Conservation (phyloP, 2,113 vertebrate genomes). For the Pelusios castaneus region DNA sequence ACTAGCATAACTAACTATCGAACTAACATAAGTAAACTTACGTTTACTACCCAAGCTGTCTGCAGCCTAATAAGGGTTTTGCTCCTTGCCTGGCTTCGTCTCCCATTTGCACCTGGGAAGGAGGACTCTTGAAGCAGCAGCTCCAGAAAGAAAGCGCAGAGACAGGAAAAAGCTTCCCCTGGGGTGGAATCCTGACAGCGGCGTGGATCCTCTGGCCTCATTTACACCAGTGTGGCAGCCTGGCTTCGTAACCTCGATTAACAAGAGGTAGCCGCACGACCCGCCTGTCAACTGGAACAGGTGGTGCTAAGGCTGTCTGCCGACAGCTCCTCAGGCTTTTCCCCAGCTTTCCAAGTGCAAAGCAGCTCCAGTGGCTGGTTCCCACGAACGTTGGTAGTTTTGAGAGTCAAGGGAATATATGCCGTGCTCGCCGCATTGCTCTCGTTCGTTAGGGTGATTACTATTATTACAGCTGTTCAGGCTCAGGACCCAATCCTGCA, state of each 20-base stretch:
- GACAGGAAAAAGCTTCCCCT: not conserved
- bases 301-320: not conserved
- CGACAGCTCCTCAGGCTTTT: not conserved
- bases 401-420: accelerated
- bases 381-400: not conserved
- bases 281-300: not conserved
- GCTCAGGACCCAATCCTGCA: not conserved
- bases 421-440: not conserved
- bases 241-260: accelerated
- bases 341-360: accelerated
- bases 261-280: not conserved
- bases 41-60: not conserved
- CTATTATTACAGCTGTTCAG: not conserved
- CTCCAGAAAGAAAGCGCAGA: not conserved
- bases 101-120: not conserved
- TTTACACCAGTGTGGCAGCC: not conserved
- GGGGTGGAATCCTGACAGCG: not conserved
- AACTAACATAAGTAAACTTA: not conserved
- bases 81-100: not conserved
- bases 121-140: not conserved
- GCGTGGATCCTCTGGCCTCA: not conserved
- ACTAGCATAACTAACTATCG: not conserved
- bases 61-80: not conserved
- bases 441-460: not conserved
- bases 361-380: not conserved